phyloP scores from a whole-genome alignment of 1,140 invertebrate species.

The Monochamus saltuarius region DNA sequence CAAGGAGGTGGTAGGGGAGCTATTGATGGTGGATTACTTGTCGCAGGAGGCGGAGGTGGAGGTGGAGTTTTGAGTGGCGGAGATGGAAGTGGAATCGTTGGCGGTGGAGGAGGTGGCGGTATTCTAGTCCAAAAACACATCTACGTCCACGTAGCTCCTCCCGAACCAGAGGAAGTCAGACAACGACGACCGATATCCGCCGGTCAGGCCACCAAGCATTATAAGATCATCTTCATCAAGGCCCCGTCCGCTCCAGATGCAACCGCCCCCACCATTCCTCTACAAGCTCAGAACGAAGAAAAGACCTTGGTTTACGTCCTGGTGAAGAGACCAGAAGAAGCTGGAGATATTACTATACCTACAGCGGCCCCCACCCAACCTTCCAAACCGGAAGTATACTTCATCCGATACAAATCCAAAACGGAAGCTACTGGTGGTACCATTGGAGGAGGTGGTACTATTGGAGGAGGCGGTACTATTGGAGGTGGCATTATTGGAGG shows the following conservation, averaged over 20 bases:
- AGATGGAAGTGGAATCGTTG: constrained; percentile 18
- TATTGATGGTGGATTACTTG: constrained; percentile 2
- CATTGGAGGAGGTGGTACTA: constrained; percentile 16
- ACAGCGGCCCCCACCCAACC: constrained; percentile 77
- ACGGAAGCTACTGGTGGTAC: constrained; percentile 18
- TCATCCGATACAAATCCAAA: constrained; percentile 79
- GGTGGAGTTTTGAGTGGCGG: constrained; percentile 6
- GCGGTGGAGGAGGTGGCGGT: constrained; percentile 23
- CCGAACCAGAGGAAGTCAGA: constrained; percentile 68
- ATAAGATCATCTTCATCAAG: constrained; percentile 89
- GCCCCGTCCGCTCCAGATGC: constrained; percentile 74
- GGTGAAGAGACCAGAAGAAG: constrained; percentile 83
- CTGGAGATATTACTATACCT: constrained; percentile 75
- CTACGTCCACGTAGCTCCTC: constrained; percentile 68
- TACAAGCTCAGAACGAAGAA: constrained; percentile 78
- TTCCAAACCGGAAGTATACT: constrained; percentile 83
- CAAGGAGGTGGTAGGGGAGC: constrained; percentile 4
- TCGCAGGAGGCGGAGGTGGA: constrained; percentile 2
- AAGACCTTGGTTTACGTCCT: constrained; percentile 86
- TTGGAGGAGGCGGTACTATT: constrained; percentile 56
- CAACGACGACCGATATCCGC: constrained; percentile 57
- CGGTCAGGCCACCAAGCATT: constrained; percentile 76
- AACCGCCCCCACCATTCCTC: constrained; percentile 71
- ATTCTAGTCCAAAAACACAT: constrained; percentile 69
- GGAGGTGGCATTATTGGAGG: constrained; percentile 38